Percentiles rank a stretch among this genome's conserved stretches.
These are phyloP conservation scores for Hesperia comma DNA, from an alignment of 2,888 invertebrate species.

Conservation along the genomic window DNA sequence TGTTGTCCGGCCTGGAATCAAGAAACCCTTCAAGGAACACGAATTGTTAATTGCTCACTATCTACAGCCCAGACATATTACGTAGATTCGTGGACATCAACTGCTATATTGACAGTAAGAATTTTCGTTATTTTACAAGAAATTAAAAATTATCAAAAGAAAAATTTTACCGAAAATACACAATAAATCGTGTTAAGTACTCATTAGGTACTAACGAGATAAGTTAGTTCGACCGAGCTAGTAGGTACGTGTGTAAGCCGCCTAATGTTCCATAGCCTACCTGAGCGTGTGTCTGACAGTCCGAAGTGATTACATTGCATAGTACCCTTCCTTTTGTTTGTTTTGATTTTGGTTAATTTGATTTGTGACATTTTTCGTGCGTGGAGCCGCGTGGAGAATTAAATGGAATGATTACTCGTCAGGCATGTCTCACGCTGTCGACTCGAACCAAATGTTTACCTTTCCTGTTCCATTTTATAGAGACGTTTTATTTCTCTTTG, in stretches of 20 bases:
- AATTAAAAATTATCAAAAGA: no score
- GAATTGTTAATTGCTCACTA: no score
- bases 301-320: constrained; percentile 79
- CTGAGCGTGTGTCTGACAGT: constrained; percentile 82
- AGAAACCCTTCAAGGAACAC: no score
- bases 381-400: constrained; percentile 47
- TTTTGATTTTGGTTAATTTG: constrained; percentile 80
- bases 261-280: constrained; percentile 44
- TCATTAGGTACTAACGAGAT: neutral
- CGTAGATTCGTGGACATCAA: no score
- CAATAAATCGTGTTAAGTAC: neutral
- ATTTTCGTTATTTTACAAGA: no score
- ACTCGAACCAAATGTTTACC: constrained; percentile 19
- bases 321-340: constrained; percentile 75
- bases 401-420: constrained; percentile 43
- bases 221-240: neutral
- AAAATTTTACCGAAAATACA: neutral
- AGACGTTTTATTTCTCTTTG: constrained; percentile 9
- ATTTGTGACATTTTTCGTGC: constrained; percentile 74
- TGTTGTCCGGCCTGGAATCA: no score
- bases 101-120: no score
- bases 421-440: constrained; percentile 25
- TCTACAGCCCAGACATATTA: no score
- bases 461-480: constrained; percentile 12
- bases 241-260: constrained; percentile 2